A percentile compares a stretch with the other conserved stretches of the same genome.
These are phyloP conservation scores for Masticophis lateralis DNA, from an alignment of 2,797 vertebrate species.

Conservation along the genomic window DNA sequence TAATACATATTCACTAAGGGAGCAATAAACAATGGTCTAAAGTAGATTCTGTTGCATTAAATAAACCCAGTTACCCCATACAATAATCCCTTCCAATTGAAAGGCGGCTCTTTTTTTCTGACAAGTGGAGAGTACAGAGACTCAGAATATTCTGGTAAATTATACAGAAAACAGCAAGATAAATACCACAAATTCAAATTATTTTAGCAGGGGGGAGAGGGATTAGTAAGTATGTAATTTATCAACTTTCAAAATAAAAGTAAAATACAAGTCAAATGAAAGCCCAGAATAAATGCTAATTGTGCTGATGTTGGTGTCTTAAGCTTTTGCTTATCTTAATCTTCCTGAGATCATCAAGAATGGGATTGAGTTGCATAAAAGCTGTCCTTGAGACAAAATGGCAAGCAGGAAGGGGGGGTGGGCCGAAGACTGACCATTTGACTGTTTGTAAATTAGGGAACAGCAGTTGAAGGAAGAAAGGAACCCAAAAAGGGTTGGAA, in stretches of 20 bases:
- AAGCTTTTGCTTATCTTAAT: not conserved
- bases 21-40: not conserved
- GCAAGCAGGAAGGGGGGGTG: rapidly evolving
- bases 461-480: not conserved
- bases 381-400: not conserved
- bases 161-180: not conserved
- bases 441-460: not conserved
- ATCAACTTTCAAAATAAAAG: not conserved
- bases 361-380: not conserved
- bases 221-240: not conserved
- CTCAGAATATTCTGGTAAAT: not conserved
- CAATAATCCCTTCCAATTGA: not conserved
- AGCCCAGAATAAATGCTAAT: not conserved
- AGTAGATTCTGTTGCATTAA: not conserved
- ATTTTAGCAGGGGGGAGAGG: not conserved
- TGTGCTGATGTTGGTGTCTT: not conserved
- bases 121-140: not conserved
- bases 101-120: not conserved
- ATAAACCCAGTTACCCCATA: not conserved
- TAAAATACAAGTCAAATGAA: not conserved
- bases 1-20: not conserved
- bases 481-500: not conserved
- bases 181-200: not conserved
- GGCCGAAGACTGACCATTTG: not conserved
- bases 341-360: not conserved